Evolutionary conservation across 2,888 invertebrate species (phyloP).

Genomic region (Seira sanloemensis): DNA sequence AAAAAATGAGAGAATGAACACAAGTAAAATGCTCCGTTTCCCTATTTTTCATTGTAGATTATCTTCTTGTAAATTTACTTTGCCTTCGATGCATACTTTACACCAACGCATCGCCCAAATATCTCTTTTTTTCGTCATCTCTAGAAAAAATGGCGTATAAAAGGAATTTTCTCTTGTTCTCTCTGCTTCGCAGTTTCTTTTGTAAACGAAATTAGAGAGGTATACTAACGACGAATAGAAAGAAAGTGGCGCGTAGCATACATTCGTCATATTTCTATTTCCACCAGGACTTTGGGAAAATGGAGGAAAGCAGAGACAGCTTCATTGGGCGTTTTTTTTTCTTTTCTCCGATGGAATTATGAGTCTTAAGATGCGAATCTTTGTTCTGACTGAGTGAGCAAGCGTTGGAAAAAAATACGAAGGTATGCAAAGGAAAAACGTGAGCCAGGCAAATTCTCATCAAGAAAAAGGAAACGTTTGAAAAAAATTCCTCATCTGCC

Average conservation of each 20-base stretch:
- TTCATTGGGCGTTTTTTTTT: slow-evolving; percentile 20
- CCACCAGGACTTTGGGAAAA: slow-evolving; percentile 19
- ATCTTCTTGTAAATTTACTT: slow-evolving; percentile 52
- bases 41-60: slow-evolving; percentile 12
- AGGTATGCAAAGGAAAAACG: slow-evolving; percentile 13
- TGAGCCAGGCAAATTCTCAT: not conserved
- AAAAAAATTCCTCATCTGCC: slow-evolving; percentile 8
- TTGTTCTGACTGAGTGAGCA: slow-evolving; percentile 22
- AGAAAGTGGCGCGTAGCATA: slow-evolving; percentile 48
- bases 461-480: slow-evolving; percentile 16
- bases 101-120: too few species aligned
- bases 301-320: slow-evolving; percentile 2
- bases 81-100: not conserved
- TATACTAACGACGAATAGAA: slow-evolving; percentile 12
- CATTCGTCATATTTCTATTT: slow-evolving; percentile 61
- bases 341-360: slow-evolving; percentile 35
- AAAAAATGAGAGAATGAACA: slow-evolving; percentile 46
- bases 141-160: slow-evolving; percentile 24
- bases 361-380: slow-evolving; percentile 48
- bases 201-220: slow-evolving; percentile 43
- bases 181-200: slow-evolving; percentile 26
- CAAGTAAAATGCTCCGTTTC: slow-evolving; percentile 32
- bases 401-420: slow-evolving; percentile 28
- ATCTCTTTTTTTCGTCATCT: slow-evolving; percentile 15
- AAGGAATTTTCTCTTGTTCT: slow-evolving; percentile 46